Conservation (phyloP, 53 echinoderm and acorn worm species). For the Pentamera pediparva region DNA sequence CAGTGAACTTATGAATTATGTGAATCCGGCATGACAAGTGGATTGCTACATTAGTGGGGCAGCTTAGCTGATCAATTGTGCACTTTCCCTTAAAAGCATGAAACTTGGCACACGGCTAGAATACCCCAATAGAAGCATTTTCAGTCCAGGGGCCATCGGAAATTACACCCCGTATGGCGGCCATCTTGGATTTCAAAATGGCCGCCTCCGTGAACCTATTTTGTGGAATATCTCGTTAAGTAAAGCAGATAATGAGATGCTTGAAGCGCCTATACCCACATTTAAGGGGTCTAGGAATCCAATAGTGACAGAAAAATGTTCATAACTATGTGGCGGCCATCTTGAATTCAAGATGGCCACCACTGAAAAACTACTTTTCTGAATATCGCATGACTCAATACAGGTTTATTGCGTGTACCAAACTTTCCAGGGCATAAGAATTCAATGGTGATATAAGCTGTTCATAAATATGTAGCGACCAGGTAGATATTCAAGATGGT, state of each 20-base stretch:
- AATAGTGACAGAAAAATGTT: constrained; percentile 11
- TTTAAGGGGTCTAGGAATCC: constrained; percentile 1
- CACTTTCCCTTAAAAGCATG: constrained; percentile 3
- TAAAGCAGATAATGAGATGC: constrained; percentile 13
- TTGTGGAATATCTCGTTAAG: neutral
- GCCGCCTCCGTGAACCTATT: neutral
- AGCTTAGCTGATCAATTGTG: neutral
- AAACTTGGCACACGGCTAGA: neutral
- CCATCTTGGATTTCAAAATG: constrained; percentile 4
- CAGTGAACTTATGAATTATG: too few relatives aligned
- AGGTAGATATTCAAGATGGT: neutral
- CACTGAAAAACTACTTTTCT: constrained; percentile 3
- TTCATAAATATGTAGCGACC: constrained; percentile 19
- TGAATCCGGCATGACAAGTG: too few relatives aligned
- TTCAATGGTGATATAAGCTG: constrained; percentile 10
- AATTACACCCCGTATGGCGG: constrained; percentile 11
- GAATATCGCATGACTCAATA: constrained; percentile 13
- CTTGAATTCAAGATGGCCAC: neutral
- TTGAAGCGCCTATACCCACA: neutral
- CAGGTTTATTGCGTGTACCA: constrained; percentile 9
- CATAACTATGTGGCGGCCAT: neutral
- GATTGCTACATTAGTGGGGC: neutral
- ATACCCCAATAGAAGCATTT: neutral
- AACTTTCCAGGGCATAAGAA: constrained; percentile 2
- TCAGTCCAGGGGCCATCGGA: constrained; percentile 4